These are phyloP conservation scores for Synchiropus splendidus DNA, from an alignment of 2,113 vertebrate genomes.

Conservation along the genomic window DNA sequence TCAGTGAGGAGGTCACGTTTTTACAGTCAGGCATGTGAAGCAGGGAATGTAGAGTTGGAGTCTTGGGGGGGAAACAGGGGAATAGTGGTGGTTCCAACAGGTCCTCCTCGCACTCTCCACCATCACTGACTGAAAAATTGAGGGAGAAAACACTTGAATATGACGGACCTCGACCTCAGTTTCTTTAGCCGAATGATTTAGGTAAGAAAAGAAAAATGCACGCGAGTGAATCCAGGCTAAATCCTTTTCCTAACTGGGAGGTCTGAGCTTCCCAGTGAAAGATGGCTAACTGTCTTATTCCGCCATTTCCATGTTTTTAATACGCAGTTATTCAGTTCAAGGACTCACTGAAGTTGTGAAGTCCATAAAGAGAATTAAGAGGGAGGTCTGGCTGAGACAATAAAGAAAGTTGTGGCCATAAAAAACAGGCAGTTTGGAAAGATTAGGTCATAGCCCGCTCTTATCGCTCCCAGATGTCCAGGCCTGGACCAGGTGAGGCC, in stretches of 20 bases:
- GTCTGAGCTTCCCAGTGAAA: neutral
- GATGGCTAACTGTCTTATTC: too few species aligned
- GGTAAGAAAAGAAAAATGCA: neutral
- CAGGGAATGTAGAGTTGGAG: neutral
- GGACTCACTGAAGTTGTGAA: too few species aligned
- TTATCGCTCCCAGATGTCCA: conserved; percentile 12
- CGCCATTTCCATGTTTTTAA: too few species aligned
- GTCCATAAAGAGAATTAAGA: conserved; percentile 4
- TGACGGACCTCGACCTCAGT: too few species aligned
- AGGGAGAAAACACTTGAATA: neutral
- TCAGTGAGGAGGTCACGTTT: neutral
- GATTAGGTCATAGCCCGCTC: conserved; percentile 11
- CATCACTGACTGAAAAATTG: neutral
- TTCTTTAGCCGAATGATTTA: neutral
- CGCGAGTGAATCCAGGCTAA: neutral
- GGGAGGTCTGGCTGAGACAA: conserved; percentile 1
- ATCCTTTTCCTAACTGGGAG: neutral
- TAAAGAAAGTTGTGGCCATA: conserved; percentile 12
- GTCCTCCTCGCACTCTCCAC: too few species aligned
- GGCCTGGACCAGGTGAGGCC: too few species aligned
- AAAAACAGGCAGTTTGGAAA: conserved; percentile 12
- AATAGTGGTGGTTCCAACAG: too few species aligned
- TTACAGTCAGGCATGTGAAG: neutral
- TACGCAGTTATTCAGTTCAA: too few species aligned
- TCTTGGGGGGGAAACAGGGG: too few species aligned